These are phyloP conservation scores for Sarcophaga bullata DNA, from an alignment of 1,140 invertebrate genomes.

Conservation along the genomic window DNA sequence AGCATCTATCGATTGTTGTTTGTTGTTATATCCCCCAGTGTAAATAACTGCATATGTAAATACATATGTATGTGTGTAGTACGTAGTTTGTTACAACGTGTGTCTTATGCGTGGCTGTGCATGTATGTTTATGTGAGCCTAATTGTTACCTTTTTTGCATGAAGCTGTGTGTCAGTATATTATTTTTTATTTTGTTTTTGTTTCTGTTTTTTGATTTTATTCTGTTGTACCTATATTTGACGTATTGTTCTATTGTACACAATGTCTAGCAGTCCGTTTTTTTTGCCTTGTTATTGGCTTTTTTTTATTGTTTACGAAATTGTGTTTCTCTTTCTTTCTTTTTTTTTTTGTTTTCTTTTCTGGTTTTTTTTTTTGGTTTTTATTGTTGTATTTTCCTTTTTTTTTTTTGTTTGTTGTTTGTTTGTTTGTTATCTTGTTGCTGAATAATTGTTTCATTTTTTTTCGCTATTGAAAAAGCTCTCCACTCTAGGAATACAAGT, in stretches of 20 bases:
- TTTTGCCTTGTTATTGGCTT: background rate
- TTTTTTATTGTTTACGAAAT: constrained; percentile 25
- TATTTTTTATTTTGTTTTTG: constrained; percentile 4
- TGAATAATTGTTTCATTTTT: background rate
- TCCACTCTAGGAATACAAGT: background rate
- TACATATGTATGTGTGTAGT: too few relatives aligned
- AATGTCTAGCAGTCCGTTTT: constrained; percentile 1
- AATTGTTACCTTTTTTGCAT: background rate
- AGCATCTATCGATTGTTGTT: constrained; percentile 34
- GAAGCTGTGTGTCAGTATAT: background rate
- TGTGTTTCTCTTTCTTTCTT: background rate
- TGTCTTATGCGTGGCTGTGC: too few relatives aligned
- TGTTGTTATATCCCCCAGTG: background rate
- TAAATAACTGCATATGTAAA: too few relatives aligned
- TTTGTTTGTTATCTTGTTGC: background rate
- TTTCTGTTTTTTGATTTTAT: background rate
- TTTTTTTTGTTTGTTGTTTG: background rate
- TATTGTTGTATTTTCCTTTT: too few relatives aligned
- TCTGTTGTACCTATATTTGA: background rate
- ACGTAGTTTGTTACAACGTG: background rate
- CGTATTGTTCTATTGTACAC: background rate
- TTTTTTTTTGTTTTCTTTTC: too few relatives aligned
- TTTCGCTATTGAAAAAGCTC: background rate
- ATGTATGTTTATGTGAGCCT: too few relatives aligned
- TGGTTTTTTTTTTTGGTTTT: too few relatives aligned